Evolutionary conservation across 2,113 vertebrate species (phyloP).

Genomic region (Bombycilla garrulus): DNA sequence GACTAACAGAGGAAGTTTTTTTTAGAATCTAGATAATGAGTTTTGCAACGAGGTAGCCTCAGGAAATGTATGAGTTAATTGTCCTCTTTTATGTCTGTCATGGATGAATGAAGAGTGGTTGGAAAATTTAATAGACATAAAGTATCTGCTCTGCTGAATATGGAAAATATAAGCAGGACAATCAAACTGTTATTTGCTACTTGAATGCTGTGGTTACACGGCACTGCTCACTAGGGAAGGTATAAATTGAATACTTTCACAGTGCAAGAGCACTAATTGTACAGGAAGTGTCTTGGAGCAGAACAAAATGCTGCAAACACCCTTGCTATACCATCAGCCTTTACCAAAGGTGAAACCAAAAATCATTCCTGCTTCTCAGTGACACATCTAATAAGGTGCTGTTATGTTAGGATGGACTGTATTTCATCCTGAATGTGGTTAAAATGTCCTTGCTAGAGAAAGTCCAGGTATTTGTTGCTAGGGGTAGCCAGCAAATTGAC

Average conservation of each 20-base stretch:
- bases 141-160: neutral
- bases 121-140: constrained; percentile 1
- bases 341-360: neutral
- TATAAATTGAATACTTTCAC: neutral
- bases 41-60: neutral
- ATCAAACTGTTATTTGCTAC: neutral
- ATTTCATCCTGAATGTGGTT: neutral
- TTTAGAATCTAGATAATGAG: neutral
- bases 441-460: neutral
- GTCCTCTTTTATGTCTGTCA: neutral
- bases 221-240: neutral
- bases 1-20: neutral
- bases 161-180: neutral
- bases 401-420: neutral
- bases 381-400: neutral
- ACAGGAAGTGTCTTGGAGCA: neutral
- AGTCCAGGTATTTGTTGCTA: neutral
- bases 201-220: neutral
- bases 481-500: neutral
- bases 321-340: neutral
- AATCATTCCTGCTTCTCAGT: neutral
- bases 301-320: neutral
- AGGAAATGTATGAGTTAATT: neutral
- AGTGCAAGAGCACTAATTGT: neutral
- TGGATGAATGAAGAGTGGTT: neutral